Evolutionary conservation across 2,797 vertebrate species (phyloP).

Genomic region (Psittacula echo): DNA sequence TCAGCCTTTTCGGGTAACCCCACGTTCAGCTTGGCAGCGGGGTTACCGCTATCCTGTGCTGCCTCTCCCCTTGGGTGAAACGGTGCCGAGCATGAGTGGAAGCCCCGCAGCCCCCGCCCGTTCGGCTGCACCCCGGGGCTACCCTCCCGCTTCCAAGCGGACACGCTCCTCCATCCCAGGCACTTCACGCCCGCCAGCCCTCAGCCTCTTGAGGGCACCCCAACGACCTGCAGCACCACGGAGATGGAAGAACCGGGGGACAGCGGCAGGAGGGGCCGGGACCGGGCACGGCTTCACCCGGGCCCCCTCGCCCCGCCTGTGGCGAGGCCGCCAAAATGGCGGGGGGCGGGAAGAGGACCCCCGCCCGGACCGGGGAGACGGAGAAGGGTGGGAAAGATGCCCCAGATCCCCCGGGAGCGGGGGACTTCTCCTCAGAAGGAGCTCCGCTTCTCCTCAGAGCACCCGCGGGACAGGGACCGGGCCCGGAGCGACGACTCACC

Average conservation of each 20-base stretch:
- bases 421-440: not conserved
- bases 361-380: not conserved
- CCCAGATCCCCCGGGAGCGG: not conserved
- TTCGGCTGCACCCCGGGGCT: not conserved
- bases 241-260: not conserved
- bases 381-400: too few species aligned
- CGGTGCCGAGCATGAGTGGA: too few species aligned
- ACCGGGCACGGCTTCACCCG: not conserved
- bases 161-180: not conserved
- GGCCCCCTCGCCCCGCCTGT: not conserved
- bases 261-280: too few species aligned
- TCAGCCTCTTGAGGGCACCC: not conserved
- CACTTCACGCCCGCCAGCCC: not conserved
- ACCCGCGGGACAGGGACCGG: not conserved
- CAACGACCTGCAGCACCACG: not conserved
- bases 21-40: not conserved
- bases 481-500: constrained; percentile 6
- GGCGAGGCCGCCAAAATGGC: constrained; percentile 19
- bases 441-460: not conserved
- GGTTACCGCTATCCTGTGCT: not conserved
- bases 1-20: rapidly evolving
- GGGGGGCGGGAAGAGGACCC: not conserved
- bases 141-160: not conserved
- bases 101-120: not conserved
- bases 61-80: not conserved